Conservation (phyloP, 2,888 invertebrate species). For the Pyrochroa serraticornis region DNA sequence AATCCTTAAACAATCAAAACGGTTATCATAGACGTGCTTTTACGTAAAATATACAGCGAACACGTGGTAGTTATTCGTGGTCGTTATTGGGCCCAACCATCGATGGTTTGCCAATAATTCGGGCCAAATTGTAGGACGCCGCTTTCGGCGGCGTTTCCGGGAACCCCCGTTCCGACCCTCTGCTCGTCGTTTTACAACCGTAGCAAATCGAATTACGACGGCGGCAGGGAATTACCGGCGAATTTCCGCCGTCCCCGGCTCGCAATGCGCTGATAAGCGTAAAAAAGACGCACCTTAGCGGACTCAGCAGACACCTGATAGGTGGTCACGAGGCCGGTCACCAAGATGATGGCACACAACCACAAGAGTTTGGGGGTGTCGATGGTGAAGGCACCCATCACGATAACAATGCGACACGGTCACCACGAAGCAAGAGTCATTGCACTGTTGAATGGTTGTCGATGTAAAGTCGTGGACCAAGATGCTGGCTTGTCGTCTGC, state of each 20-base stretch:
- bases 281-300: slow-evolving; percentile 26
- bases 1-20: no score
- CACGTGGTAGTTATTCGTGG: no score
- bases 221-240: no score
- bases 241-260: slow-evolving; percentile 14
- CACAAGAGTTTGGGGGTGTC: slow-evolving; percentile 37
- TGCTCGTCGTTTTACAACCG: no score
- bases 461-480: slow-evolving; percentile 18
- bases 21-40: no score
- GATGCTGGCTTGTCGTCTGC: slow-evolving; percentile 18
- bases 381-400: slow-evolving; percentile 36
- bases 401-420: slow-evolving; percentile 13
- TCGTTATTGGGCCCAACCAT: no score
- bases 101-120: no score
- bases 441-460: slow-evolving; percentile 16
- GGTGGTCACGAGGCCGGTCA: slow-evolving; percentile 31
- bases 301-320: slow-evolving; percentile 40
- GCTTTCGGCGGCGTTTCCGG: no score
- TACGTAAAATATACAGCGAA: no score
- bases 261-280: background rate
- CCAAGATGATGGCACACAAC: slow-evolving; percentile 33
- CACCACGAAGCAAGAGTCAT: slow-evolving; percentile 28
- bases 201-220: no score
- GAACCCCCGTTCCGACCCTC: no score
- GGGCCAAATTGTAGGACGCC: no score